Evolutionary conservation across 2,888 invertebrate species (phyloP).

Genomic region (Nomada ruficornis): DNA sequence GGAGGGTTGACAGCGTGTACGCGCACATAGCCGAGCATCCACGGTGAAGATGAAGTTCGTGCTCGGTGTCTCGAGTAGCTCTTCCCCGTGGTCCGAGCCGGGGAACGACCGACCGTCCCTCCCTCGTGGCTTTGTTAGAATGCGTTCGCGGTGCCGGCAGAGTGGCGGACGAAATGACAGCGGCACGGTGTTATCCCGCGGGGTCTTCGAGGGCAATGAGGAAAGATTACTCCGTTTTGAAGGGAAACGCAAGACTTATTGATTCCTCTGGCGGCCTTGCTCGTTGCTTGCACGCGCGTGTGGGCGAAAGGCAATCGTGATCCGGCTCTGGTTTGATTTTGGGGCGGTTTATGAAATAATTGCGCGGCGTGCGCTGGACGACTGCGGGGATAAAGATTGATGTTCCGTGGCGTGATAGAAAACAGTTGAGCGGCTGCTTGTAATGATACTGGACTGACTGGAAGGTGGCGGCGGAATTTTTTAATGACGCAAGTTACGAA

Average conservation of each 20-base stretch:
- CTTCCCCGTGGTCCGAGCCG: slow-evolving; percentile 38
- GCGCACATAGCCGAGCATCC: slow-evolving; percentile 37
- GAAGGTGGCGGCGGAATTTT: too few species aligned
- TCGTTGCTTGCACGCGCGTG: slow-evolving; percentile 2
- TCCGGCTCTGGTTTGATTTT: not conserved
- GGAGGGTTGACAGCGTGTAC: slow-evolving; percentile 43
- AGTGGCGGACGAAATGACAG: slow-evolving; percentile 18
- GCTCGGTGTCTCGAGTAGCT: slow-evolving; percentile 75
- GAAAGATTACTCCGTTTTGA: slow-evolving; percentile 12
- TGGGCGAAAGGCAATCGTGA: not conserved
- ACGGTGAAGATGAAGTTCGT: slow-evolving; percentile 71
- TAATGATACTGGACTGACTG: too few species aligned
- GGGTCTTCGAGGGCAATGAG: not conserved
- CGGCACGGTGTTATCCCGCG: not conserved
- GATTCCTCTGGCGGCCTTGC: slow-evolving; percentile 5
- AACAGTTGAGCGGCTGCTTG: too few species aligned
- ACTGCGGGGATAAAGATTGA: too few species aligned
- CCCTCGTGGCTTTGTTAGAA: slow-evolving; percentile 38
- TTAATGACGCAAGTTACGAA: too few species aligned
- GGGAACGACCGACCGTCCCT: slow-evolving; percentile 19
- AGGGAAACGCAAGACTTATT: slow-evolving; percentile 24
- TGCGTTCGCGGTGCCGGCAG: slow-evolving; percentile 6
- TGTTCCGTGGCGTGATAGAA: too few species aligned
- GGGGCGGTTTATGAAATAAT: too few species aligned
- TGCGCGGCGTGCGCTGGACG: too few species aligned